These are phyloP conservation scores for Archips xylosteana DNA, from an alignment of 2,888 invertebrate species.

Conservation along the genomic window DNA sequence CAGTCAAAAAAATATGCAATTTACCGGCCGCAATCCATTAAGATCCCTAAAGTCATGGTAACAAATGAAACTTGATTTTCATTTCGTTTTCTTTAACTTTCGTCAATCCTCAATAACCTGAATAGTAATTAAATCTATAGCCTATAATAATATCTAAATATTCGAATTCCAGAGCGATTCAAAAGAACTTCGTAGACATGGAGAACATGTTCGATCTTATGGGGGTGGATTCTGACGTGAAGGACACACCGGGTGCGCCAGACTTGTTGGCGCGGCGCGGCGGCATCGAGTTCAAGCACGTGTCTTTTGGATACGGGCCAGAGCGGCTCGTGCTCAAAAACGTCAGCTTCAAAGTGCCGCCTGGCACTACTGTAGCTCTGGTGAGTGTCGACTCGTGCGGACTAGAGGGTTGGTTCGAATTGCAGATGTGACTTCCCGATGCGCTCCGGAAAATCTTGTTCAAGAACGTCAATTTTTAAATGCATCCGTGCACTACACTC, in stretches of 20 bases:
- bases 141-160: too few species aligned
- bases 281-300: constrained; percentile 94
- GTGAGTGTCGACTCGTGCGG: constrained; percentile 68
- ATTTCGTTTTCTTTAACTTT: too few species aligned
- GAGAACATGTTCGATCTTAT: constrained; percentile 99
- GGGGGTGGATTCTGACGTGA: constrained; percentile 94
- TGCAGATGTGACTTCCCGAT: background rate
- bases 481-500: too few species aligned
- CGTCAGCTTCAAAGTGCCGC: constrained; percentile 91
- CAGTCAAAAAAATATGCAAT: too few species aligned
- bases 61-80: too few species aligned
- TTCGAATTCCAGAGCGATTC: constrained; percentile 90
- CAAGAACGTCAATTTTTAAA: too few species aligned
- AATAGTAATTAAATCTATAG: too few species aligned
- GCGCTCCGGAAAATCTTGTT: too few species aligned
- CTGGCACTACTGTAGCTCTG: constrained; percentile 94
- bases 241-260: constrained; percentile 92
- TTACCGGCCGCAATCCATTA: too few species aligned
- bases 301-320: constrained; percentile 94
- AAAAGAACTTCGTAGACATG: constrained; percentile 99
- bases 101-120: too few species aligned
- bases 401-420: background rate
- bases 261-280: constrained; percentile 89
- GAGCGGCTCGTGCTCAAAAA: constrained; percentile 91
- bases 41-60: too few species aligned